Evolutionary conservation across 2,888 invertebrate genomes (phyloP), one percentile per base, ranked within the genome.

Genomic region (Thysanoteuthis rhombus): DNA sequence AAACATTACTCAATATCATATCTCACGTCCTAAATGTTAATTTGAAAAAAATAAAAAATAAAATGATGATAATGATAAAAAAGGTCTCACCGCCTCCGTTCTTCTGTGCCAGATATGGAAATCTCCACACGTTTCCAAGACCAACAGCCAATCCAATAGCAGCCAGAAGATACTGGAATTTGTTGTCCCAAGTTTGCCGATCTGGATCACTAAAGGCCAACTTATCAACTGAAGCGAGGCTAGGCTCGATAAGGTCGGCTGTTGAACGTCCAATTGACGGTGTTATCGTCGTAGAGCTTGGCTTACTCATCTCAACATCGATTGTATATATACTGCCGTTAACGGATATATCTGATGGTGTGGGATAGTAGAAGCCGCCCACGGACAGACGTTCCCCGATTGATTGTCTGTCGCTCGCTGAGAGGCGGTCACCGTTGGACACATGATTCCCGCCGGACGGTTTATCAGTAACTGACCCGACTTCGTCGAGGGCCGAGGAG

Each of bases 101-200:
- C 89, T 94, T 93, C 91, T 94, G 94, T 19, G 93, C 92, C 28
- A 94, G 93, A 58, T 94, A 94, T 25, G 94, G 94, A 39, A 94
- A 94, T 25, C 94, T 40, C 94, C 94, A 94, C 39, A 95, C 95
- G 47, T 95, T 95, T 32, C 95, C 95, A 36, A 95, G 93, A 8
- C 95, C 95, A 75, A 95, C 95, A 93, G 95, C 95, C 52, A 94
- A 95, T 10, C 95, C 95, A 93, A 95, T 94, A 40, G 95, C 94
- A 36, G 95, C 94, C 22, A 95, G 94, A 8, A 95, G 94, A 93
- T 94, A 95, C 93, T 95, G 95, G 28, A 94, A 94, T 92, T 95
- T 95, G 94, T 95, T 95, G 93, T 95, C 95, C 95, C 95, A 95
- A 6, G 94, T 93, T 19, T 95, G 95, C 40, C 95, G 93, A 32